phyloP scores from a whole-genome alignment of 2,113 vertebrate genomes.

The Poeciliopsis turrubarensis region DNA sequence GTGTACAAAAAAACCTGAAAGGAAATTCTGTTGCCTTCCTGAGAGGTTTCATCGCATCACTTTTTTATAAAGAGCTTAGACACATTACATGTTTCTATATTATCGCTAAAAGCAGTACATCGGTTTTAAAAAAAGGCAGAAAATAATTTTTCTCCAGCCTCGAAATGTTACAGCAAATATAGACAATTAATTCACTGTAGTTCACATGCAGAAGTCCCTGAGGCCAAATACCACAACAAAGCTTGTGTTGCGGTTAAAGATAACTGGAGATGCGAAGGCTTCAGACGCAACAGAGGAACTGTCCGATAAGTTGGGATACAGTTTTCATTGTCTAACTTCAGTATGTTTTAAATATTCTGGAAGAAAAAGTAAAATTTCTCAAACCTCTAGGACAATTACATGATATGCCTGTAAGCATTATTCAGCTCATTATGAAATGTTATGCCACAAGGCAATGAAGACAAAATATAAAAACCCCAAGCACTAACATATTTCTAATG shows the following conservation, averaged over 20 bases:
- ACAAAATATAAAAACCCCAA: background rate
- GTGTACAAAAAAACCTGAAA: background rate
- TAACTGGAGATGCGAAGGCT: background rate
- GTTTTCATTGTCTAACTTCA: background rate
- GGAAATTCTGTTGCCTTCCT: background rate
- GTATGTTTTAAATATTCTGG: background rate
- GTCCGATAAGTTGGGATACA: background rate
- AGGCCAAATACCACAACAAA: background rate
- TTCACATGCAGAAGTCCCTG: background rate
- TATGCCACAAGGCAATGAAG: background rate
- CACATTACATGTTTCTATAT: constrained; percentile 6
- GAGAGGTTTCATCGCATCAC: constrained; percentile 6
- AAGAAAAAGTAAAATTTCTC: background rate
- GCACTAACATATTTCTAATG: constrained; percentile 2
- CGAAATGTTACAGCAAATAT: constrained; percentile 21
- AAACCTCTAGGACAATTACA: background rate
- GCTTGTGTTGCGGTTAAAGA: background rate
- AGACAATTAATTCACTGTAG: background rate
- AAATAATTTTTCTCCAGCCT: background rate
- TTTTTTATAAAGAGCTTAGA: constrained; percentile 24
- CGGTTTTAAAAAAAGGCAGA: background rate
- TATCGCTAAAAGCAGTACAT: constrained; percentile 25
- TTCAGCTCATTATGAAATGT: background rate
- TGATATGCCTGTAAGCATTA: background rate
- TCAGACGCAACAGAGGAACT: background rate